Conservation (phyloP, 1,140 invertebrate genomes). For the Geopemphigus sp. region DNA sequence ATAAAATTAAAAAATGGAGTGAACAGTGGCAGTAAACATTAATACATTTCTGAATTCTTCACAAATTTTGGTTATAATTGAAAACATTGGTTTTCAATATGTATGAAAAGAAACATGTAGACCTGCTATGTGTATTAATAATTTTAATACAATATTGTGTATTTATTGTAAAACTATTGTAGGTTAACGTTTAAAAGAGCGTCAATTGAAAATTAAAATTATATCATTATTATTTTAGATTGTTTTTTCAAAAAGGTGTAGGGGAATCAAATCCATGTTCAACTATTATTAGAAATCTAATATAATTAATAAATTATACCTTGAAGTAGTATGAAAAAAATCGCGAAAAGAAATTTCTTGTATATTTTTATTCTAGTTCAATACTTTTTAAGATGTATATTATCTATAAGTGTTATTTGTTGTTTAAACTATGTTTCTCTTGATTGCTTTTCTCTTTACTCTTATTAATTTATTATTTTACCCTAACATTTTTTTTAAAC, state of each 20-base stretch:
- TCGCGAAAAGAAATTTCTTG: slow-evolving; percentile 5
- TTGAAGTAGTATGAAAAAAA: too few species aligned
- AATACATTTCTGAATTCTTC: too few species aligned
- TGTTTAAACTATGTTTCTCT: slow-evolving; percentile 47
- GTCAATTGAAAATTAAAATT: slow-evolving; percentile 5
- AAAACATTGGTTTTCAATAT: too few species aligned
- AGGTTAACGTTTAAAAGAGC: background rate
- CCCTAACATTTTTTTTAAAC: slow-evolving; percentile 22
- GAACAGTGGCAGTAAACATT: too few species aligned
- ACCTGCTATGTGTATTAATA: too few species aligned
- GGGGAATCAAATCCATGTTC: slow-evolving; percentile 2
- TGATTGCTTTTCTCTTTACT: slow-evolving; percentile 42
- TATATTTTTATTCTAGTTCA: slow-evolving; percentile 32
- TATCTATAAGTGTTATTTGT: slow-evolving; percentile 48
- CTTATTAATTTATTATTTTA: slow-evolving; percentile 49
- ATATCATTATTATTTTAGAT: slow-evolving; percentile 7
- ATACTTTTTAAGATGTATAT: slow-evolving; percentile 15
- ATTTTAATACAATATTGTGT: too few species aligned
- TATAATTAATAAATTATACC: background rate
- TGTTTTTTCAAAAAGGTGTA: slow-evolving; percentile 6
- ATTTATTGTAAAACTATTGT: too few species aligned
- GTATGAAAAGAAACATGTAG: too few species aligned
- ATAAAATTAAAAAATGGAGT: too few species aligned
- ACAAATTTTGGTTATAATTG: too few species aligned
- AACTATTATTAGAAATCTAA: background rate